Evolutionary conservation across 2,888 invertebrate genomes (phyloP).

Genomic region (Lottia scabra): DNA sequence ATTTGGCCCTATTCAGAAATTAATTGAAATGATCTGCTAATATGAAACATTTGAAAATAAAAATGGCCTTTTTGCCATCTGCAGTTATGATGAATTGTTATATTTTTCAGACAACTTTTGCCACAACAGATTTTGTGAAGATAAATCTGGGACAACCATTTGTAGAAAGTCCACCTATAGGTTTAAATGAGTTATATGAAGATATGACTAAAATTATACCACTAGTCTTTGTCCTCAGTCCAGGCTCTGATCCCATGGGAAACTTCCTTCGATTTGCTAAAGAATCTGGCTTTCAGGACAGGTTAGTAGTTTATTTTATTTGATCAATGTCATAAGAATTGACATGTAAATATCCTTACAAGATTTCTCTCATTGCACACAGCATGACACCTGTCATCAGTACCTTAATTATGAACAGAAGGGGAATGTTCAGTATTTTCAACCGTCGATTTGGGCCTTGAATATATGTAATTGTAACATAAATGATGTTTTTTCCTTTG

Average conservation of each 20-base stretch:
- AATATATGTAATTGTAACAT: too few relatives aligned
- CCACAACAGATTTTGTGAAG: constrained; percentile 84
- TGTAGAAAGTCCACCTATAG: constrained; percentile 84
- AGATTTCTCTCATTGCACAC: too few relatives aligned
- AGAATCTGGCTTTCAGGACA: constrained; percentile 66
- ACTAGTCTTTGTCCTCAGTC: constrained; percentile 86
- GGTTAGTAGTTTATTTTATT: constrained; percentile 40
- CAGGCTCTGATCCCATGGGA: constrained; percentile 76
- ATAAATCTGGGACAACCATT: constrained; percentile 82
- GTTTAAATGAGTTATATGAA: constrained; percentile 71
- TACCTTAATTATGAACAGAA: too few relatives aligned
- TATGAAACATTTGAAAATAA: too few relatives aligned
- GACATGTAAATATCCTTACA: too few relatives aligned
- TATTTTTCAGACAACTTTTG: constrained; percentile 76
- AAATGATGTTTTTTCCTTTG: too few relatives aligned
- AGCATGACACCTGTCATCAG: too few relatives aligned
- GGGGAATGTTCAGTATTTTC: too few relatives aligned
- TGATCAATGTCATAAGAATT: not conserved
- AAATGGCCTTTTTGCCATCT: too few relatives aligned
- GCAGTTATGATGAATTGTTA: not conserved
- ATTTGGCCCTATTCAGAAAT: too few relatives aligned
- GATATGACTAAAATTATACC: constrained; percentile 75
- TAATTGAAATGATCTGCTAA: too few relatives aligned
- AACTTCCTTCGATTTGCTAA: constrained; percentile 68
- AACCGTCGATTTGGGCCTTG: too few relatives aligned